A percentile compares a stretch with the other conserved stretches of the same genome.
These are phyloP conservation scores for Leptarthrus brevirostris DNA, from an alignment of 2,888 invertebrate genomes.

Conservation along the genomic window DNA sequence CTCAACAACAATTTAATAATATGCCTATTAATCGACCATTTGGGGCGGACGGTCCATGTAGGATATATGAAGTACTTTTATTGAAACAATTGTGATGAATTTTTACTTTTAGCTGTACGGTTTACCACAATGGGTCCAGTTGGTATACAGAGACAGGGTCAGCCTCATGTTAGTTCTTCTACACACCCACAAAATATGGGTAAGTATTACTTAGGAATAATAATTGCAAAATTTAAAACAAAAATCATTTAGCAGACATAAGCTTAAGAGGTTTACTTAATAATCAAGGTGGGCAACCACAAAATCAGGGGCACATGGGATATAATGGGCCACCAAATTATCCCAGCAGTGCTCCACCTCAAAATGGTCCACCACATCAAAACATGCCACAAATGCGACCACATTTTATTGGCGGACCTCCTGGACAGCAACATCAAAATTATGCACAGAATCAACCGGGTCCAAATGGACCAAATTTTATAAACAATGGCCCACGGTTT, in stretches of 20 bases:
- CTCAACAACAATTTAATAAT: conserved; percentile 64
- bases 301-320: conserved; percentile 64
- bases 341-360: conserved; percentile 64
- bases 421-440: conserved; percentile 64
- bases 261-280: conserved; percentile 67
- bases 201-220: conserved; percentile 56
- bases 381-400: conserved; percentile 65
- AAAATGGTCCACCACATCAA: conserved; percentile 65
- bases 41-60: conserved; percentile 64
- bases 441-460: conserved; percentile 65
- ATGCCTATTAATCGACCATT: conserved; percentile 65
- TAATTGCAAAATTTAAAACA: too few species aligned
- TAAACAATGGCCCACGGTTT: conserved; percentile 66
- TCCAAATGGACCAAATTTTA: conserved; percentile 63
- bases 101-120: conserved; percentile 60
- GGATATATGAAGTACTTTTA: conserved; percentile 43
- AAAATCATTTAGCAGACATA: too few species aligned
- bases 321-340: conserved; percentile 65
- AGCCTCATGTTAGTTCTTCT: conserved; percentile 74
- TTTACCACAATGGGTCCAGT: conserved; percentile 62
- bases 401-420: conserved; percentile 65
- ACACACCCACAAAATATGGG: conserved; percentile 75
- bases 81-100: background rate
- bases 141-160: conserved; percentile 67
- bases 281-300: conserved; percentile 65